phyloP scores from a whole-genome alignment of 2,888 invertebrate genomes.

The Synergus laeviventris region DNA sequence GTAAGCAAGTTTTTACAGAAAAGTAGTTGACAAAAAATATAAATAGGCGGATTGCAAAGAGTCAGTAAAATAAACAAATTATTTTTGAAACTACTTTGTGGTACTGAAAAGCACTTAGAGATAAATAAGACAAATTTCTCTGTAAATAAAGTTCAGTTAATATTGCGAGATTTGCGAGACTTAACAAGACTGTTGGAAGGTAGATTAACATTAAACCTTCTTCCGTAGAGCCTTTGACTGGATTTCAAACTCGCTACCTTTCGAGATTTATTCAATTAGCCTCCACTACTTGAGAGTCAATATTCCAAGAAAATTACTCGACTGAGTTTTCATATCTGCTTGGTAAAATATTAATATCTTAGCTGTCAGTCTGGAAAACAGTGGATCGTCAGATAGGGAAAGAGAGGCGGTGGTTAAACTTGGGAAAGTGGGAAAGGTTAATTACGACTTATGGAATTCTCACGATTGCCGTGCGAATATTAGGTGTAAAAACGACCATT shows the following conservation, averaged over 20 bases:
- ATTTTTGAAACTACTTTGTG: too few species aligned
- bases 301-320: constrained; percentile 66
- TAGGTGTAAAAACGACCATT: not conserved
- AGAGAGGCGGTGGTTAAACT: not conserved
- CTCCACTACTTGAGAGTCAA: constrained; percentile 65
- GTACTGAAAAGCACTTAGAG: not conserved
- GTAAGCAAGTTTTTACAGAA: constrained; percentile 73
- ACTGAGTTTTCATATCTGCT: constrained; percentile 58
- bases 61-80: not conserved
- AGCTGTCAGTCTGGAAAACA: not conserved
- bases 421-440: constrained; percentile 1
- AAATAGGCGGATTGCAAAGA: constrained; percentile 14
- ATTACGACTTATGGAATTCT: constrained; percentile 4
- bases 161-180: constrained; percentile 52
- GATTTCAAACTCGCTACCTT: constrained; percentile 55
- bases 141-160: constrained; percentile 50
- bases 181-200: constrained; percentile 57
- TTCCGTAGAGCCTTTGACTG: constrained; percentile 57
- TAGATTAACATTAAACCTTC: constrained; percentile 67
- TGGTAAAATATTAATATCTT: not conserved
- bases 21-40: constrained; percentile 17
- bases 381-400: not conserved
- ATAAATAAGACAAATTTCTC: constrained; percentile 9
- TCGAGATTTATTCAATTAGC: constrained; percentile 69
- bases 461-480: not conserved